A percentile compares a stretch with the other conserved stretches of the same genome.
Evolutionary conservation across 2,113 vertebrate species (phyloP).

Genomic region (human): DNA sequence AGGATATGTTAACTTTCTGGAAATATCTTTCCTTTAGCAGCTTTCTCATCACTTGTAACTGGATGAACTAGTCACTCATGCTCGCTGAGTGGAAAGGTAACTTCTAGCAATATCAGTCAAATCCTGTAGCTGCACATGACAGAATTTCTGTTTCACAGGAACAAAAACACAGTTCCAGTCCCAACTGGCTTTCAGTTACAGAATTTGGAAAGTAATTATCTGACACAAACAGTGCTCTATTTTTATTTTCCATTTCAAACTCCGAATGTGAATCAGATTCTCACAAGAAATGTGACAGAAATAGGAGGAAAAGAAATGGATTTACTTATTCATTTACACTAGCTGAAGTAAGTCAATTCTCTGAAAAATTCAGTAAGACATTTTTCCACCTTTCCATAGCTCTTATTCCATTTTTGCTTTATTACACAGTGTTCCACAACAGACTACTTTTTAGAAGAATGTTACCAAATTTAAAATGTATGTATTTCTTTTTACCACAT

Average conservation of each 20-base stretch:
- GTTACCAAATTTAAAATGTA: not conserved
- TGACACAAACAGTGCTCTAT: constrained; percentile 67
- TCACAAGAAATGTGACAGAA: constrained; percentile 63
- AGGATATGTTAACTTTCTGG: not conserved
- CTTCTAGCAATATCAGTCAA: not conserved
- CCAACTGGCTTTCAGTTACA: constrained; percentile 54
- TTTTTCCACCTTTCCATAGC: not conserved
- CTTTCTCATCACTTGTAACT: not conserved
- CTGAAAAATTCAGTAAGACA: not conserved
- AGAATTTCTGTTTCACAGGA: constrained; percentile 60
- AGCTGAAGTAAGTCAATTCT: not conserved
- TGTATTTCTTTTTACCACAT: too few relatives aligned
- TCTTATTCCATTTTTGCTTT: not conserved
- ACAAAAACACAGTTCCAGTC: constrained; percentile 50
- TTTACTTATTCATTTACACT: constrained; percentile 54
- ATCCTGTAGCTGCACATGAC: not conserved
- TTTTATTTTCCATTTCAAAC: constrained; percentile 68
- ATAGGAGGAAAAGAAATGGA: constrained; percentile 44
- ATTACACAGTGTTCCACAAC: not conserved
- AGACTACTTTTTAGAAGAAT: not conserved
- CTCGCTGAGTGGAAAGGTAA: not conserved
- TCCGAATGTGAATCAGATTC: constrained; percentile 63
- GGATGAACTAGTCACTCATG: not conserved
- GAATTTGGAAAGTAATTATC: constrained; percentile 75
- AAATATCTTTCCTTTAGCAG: not conserved